These are phyloP conservation scores for Sanderia malayensis DNA, from an alignment of 30 jellyfish, hydroid and myxozoan genomes.

Conservation along the genomic window DNA sequence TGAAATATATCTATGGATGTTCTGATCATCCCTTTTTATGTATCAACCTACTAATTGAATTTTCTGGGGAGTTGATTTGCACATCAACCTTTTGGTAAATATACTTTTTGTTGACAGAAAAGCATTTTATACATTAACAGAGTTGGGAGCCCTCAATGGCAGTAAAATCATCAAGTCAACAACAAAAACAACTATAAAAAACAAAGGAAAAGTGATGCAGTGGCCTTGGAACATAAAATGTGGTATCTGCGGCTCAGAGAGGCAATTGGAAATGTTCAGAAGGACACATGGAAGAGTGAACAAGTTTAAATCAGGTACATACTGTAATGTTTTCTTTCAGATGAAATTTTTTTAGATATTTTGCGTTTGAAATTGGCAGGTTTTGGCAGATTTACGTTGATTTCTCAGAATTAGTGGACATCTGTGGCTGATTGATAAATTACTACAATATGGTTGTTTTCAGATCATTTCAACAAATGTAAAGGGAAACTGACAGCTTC, in stretches of 20 bases:
- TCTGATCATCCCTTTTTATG: constrained; percentile 12
- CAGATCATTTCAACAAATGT: constrained; percentile 11
- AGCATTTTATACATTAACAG: constrained; percentile 1
- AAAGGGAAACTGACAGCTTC: constrained; percentile 9
- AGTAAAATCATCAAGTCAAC: constrained; percentile 10
- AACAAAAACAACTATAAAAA: background rate
- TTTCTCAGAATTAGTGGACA: constrained; percentile 11
- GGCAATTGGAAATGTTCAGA: constrained; percentile 6
- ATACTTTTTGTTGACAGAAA: constrained; percentile 2
- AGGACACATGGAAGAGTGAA: constrained; percentile 13
- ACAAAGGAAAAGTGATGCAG: constrained; percentile 16
- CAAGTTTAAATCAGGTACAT: constrained; percentile 14
- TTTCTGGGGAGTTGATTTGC: constrained; percentile 12
- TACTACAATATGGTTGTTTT: constrained; percentile 1
- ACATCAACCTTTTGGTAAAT: background rate
- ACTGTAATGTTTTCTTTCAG: background rate
- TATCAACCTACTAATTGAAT: constrained; percentile 2
- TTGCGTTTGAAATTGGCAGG: constrained; percentile 2
- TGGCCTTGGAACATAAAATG: constrained; percentile 8
- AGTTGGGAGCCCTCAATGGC: constrained; percentile 7
- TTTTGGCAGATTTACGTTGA: constrained; percentile 2
- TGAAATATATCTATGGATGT: constrained; percentile 3
- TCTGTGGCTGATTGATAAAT: constrained; percentile 1
- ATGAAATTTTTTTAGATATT: background rate
- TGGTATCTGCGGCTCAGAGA: constrained; percentile 17